These are phyloP conservation scores for Acropora yongei DNA, from an alignment of 64 coral and sea anemone genomes.

Conservation along the genomic window DNA sequence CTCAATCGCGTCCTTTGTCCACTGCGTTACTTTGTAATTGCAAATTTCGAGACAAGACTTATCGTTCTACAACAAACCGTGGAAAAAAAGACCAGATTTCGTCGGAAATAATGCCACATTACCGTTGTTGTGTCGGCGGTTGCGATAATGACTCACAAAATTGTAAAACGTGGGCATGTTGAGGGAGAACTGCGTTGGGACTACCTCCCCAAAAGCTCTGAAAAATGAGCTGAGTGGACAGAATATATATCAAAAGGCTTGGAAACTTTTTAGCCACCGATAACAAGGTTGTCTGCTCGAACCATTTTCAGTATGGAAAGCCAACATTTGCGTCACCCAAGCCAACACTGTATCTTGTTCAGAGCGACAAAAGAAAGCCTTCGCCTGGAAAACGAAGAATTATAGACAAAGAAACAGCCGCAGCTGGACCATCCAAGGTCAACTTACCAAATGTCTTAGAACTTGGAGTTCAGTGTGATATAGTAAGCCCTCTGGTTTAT, in stretches of 20 bases:
- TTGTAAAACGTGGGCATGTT: conserved; percentile 34
- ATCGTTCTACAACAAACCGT: background rate
- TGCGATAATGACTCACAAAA: conserved; percentile 31
- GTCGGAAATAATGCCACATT: conserved; percentile 22
- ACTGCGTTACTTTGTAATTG: background rate
- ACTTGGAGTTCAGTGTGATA: conserved; percentile 6
- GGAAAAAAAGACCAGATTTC: conserved; percentile 5
- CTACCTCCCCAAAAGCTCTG: background rate
- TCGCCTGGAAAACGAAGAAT: conserved; percentile 44
- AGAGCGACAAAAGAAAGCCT: conserved; percentile 53
- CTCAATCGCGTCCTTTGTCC: background rate
- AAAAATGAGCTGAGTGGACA: conserved; percentile 2
- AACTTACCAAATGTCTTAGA: conserved; percentile 6
- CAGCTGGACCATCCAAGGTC: conserved; percentile 29
- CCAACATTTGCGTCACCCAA: conserved; percentile 45
- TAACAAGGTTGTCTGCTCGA: conserved; percentile 47
- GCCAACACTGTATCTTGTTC: conserved; percentile 47
- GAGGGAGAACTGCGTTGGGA: conserved; percentile 32
- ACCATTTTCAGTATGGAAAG: conserved; percentile 54
- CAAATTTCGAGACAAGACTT: conserved; percentile 17
- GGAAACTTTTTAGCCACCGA: conserved; percentile 27
- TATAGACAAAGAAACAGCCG: conserved; percentile 26
- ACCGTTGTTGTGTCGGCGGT: conserved; percentile 31
- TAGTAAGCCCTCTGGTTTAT: background rate
- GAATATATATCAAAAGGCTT: conserved; percentile 15